Percentiles rank a stretch among this genome's conserved stretches.
Conservation (phyloP, 2,113 vertebrate genomes). For the Microcebus griseorufus region DNA sequence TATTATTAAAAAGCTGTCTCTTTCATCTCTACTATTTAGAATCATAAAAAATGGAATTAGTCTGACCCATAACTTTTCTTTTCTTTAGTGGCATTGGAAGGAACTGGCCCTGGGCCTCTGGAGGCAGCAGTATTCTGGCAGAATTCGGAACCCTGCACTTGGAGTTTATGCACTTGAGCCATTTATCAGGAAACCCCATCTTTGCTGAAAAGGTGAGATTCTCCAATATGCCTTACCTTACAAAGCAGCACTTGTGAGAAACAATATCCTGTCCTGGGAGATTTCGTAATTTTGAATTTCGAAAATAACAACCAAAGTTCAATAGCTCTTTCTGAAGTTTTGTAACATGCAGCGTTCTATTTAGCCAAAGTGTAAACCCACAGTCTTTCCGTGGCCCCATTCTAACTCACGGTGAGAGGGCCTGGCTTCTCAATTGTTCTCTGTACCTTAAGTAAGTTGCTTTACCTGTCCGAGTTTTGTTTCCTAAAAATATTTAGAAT, state of each 20-base stretch:
- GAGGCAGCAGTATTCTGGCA: slow-evolving; percentile 98
- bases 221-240: background rate
- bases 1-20: background rate
- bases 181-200: slow-evolving; percentile 93
- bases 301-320: background rate
- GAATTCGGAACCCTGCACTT: slow-evolving; percentile 98
- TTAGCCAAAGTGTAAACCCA: background rate
- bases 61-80: slow-evolving; percentile 34
- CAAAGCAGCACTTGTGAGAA: background rate
- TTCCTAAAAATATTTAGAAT: background rate
- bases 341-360: background rate
- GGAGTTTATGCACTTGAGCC: slow-evolving; percentile 96
- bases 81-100: slow-evolving; percentile 92
- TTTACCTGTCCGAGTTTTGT: background rate
- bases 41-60: background rate
- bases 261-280: background rate
- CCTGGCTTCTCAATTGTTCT: background rate
- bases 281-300: background rate
- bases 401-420: background rate
- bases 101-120: slow-evolving; percentile 99
- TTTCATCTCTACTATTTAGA: background rate
- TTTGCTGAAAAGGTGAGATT: slow-evolving; percentile 96
- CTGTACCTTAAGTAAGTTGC: background rate
- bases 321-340: background rate
- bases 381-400: background rate